Base-by-base conservation (phyloP, 2,113 vertebrate species). In the Pachypanchax playfairii region DNA sequence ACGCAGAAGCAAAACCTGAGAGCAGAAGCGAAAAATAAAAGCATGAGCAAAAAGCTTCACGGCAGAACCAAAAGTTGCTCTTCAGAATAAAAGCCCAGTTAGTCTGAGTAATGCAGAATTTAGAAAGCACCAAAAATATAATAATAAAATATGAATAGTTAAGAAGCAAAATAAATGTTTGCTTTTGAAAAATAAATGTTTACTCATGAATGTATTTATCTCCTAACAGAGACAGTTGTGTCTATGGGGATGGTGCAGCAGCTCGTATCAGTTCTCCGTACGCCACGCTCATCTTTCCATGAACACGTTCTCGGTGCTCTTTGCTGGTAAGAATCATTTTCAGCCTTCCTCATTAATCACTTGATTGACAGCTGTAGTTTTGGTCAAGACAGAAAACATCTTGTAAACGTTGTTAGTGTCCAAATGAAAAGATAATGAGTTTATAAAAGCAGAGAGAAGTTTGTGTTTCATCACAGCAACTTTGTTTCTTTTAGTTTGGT, bases 171-270 rank as follows among this genome's bases (percentile, higher is more conserved):
- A n/a, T n/a, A n/a, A n/a, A n/a, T n/a, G n/a, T n/a, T n/a, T n/a
- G n/a, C n/a, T n/a, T n/a, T n/a, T n/a, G n/a, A n/a, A n/a, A n/a
- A n/a, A n/a, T n/a, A n/a, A n/a, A n/a, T n/a, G n/a, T n/a, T n/a
- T n/a, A n/a, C n/a, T n/a, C n/a, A n/a, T n/a, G n/a, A n/a, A n/a
- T n/a, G 3, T 58, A 13, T 43, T 17, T 29, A 44, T 35, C 49
- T 7, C 29, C 18, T 65, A n/a, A 2, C 85, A 96, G 95, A 88
- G 15, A 88, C 92, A 0, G 90, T 95, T 14, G 86, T 94, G 51
- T 92, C 92, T 36, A 97, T 97, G 95, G 95, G 95, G 2, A 97
- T 97, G 94, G 92, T 94, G 3, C 93, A 96, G 84, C 95, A 96
- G 83, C 85, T 96, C 29, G 92, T 95, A 1, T 86, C 91, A 1